Conservation (phyloP, 2,113 vertebrate genomes). For the Crotalus viridis region DNA sequence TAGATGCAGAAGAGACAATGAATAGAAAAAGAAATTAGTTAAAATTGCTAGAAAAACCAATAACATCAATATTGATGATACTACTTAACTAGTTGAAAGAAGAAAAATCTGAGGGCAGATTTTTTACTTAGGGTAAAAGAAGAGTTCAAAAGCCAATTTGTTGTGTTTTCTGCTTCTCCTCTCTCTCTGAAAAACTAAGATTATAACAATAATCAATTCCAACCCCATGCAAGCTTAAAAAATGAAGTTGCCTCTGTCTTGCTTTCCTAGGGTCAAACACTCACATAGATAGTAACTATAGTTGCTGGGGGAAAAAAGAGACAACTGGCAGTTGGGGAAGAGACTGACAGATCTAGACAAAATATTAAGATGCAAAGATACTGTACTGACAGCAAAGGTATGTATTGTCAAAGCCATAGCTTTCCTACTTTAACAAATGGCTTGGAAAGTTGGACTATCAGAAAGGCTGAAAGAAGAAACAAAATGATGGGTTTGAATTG, state of each 20-base stretch:
- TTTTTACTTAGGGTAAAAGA: background rate
- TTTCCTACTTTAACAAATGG: background rate
- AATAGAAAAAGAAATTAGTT: background rate
- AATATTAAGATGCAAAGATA: background rate
- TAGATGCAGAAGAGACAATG: background rate
- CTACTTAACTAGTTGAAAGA: background rate
- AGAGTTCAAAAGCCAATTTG: background rate
- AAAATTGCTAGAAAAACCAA: background rate
- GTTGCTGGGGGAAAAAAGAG: background rate
- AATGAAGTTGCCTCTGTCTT: background rate
- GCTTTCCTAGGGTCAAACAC: background rate
- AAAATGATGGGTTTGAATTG: background rate
- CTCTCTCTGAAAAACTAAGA: background rate
- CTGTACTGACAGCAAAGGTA: background rate
- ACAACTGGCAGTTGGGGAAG: background rate
- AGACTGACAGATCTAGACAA: background rate
- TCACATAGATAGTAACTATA: background rate
- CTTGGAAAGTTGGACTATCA: background rate
- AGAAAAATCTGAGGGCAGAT: background rate
- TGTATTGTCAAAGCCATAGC: background rate
- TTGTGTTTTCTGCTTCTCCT: background rate
- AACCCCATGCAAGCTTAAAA: background rate
- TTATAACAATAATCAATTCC: background rate
- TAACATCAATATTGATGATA: background rate
- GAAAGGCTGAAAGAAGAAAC: background rate